Percentiles rank a stretch among this genome's conserved stretches.
phyloP scores from a whole-genome alignment of 1,140 invertebrate species.

The Oppia nitens region DNA sequence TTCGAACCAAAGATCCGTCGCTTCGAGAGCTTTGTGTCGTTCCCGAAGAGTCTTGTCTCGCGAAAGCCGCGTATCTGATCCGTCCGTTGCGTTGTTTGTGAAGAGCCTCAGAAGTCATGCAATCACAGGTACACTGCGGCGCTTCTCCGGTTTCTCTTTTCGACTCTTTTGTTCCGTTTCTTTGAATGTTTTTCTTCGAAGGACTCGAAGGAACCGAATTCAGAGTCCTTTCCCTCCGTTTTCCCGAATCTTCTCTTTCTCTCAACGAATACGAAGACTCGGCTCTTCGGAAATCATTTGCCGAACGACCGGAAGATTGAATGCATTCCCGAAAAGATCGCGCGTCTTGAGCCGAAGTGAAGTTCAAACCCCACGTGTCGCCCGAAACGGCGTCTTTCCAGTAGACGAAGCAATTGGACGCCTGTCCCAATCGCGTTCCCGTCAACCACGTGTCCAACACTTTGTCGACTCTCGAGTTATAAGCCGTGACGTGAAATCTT shows the following conservation, averaged over 20 bases:
- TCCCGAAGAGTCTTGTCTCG: constrained; percentile 5
- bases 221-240: not conserved
- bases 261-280: constrained; percentile 1
- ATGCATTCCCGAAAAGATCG: constrained; percentile 92
- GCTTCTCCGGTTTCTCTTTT: constrained; percentile 72
- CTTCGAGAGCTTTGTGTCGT: constrained; percentile 2
- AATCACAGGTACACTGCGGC: constrained; percentile 88
- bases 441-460: constrained; percentile 89
- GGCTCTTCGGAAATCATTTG: not conserved
- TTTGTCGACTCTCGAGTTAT: constrained; percentile 95
- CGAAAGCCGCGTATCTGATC: constrained; percentile 9
- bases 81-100: constrained; percentile 44
- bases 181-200: constrained; percentile 1
- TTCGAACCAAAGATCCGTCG: constrained; percentile 3
- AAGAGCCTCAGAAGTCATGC: constrained; percentile 63
- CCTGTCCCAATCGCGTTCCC: constrained; percentile 86
- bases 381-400: constrained; percentile 71
- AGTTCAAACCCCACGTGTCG: constrained; percentile 96
- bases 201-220: constrained; percentile 3
- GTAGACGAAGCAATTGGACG: constrained; percentile 94
- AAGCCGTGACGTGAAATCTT: constrained; percentile 92
- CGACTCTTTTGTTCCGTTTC: constrained; percentile 14
- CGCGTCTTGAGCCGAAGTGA: constrained; percentile 88
- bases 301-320: constrained; percentile 54
- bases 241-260: not conserved